Base-by-base conservation (phyloP, 2,888 invertebrate genomes). In the Perdita meconis region DNA sequence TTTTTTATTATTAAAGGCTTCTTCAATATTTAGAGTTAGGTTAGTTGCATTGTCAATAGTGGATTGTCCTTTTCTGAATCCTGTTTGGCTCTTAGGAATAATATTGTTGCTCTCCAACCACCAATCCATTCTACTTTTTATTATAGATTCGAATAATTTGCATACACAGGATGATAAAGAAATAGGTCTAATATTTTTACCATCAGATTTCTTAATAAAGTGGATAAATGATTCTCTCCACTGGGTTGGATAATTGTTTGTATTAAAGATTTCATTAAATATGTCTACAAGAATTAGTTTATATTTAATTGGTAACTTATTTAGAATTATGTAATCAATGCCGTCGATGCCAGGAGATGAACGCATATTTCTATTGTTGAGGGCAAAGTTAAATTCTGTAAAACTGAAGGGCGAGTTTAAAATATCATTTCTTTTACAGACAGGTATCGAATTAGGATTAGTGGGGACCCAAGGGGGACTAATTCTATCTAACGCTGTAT, bases 121-220 rank as follows among this genome's bases (percentile, higher is more conserved):
- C 57, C 60, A 74, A 4, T 67, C 70, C 1, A 78, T 12, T 8
- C 70, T 47, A 4, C 70, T 80, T 63, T 84, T 86, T 0, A 82
- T 4, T 19, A 84, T 59, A 2, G 74, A 51, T 68, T 86, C 78
- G 16, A 82, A 75, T 0, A 83, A 40, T 71, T 84, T 85, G 34
- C 77, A 71, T 10, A 78, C 1, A 10, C 82, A 83, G 5, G 80
- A 78, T 1, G 78, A 68, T 5, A 83, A 57, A 3, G 85, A 26
- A 2, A 83, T 84, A 1, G 79, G 80, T 8, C 82, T 19, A 1
- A 80, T 24, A n/a, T 61, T 55, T 4, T 22, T 47, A 0, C 74
- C 78, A 13, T 78, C 64, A 0, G 61, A 1, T 65, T 82, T 83
- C 0, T 66, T 51, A 1, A 85, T 77, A 26, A 83, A 85, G 12